Conservation (phyloP, 2,888 invertebrate genomes). For the Aporophyla lueneburgensis region DNA sequence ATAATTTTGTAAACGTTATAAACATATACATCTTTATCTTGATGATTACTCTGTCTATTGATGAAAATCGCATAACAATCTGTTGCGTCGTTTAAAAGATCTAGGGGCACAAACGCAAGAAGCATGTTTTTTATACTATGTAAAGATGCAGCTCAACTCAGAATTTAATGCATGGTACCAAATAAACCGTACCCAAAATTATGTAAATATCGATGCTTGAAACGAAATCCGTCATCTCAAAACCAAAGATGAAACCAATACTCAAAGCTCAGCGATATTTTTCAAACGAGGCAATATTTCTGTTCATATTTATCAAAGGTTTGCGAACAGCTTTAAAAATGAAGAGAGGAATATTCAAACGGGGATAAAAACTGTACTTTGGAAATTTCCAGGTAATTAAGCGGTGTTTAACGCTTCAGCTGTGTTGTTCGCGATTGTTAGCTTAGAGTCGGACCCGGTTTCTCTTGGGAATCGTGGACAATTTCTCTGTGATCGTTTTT, state of each 20-base stretch:
- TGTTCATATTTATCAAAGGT: constrained; percentile 54
- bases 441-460: constrained; percentile 14
- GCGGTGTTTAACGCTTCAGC: constrained; percentile 55
- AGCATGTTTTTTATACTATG: no score
- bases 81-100: no score
- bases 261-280: constrained; percentile 27
- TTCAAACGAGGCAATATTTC: constrained; percentile 7
- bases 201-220: constrained; percentile 27
- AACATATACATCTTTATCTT: no score
- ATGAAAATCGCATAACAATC: no score
- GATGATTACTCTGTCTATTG: no score
- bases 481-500: not conserved
- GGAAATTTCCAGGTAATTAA: constrained; percentile 63
- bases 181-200: not conserved
- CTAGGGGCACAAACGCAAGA: no score
- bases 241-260: constrained; percentile 25
- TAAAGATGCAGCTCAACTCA: no score
- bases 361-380: constrained; percentile 58
- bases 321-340: constrained; percentile 51
- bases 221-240: constrained; percentile 21
- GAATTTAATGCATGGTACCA: not conserved
- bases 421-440: constrained; percentile 27
- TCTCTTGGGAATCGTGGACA: constrained; percentile 6
- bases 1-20: no score
- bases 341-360: constrained; percentile 51